phyloP scores from a whole-genome alignment of 2,113 vertebrate genomes.

The Ctenodactylus gundi region DNA sequence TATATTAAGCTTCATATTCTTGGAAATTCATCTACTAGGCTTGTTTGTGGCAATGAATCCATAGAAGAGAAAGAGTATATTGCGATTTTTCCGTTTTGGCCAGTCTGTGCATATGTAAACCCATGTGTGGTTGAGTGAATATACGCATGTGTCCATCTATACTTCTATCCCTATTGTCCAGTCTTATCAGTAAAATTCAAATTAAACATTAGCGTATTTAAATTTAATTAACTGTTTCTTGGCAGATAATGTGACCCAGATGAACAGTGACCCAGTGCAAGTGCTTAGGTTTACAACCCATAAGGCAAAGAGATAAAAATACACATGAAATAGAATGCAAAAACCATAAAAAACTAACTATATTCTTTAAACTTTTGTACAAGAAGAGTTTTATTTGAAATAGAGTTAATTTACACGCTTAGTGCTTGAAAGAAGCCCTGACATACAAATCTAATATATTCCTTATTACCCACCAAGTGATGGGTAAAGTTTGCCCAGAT shows the following conservation, averaged over 20 bases:
- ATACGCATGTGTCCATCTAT: background rate
- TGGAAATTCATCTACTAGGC: constrained; percentile 55
- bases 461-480: background rate
- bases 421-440: background rate
- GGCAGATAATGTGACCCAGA: background rate
- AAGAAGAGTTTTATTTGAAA: background rate
- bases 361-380: background rate
- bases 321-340: background rate
- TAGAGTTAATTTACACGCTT: background rate
- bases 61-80: constrained; percentile 6
- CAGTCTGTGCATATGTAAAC: background rate
- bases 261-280: background rate
- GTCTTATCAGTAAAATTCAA: background rate
- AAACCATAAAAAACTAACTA: background rate
- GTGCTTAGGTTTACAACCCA: background rate
- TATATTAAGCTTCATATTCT: constrained; percentile 82
- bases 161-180: background rate
- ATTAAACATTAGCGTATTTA: background rate
- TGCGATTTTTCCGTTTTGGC: constrained; percentile 12
- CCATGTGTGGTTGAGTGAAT: background rate
- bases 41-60: background rate
- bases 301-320: background rate
- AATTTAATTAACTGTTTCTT: constrained; percentile 33
- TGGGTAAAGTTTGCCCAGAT: background rate
- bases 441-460: background rate